These are phyloP conservation scores for Eulemur macaco DNA, from an alignment of 2,113 vertebrate genomes.

Conservation along the genomic window DNA sequence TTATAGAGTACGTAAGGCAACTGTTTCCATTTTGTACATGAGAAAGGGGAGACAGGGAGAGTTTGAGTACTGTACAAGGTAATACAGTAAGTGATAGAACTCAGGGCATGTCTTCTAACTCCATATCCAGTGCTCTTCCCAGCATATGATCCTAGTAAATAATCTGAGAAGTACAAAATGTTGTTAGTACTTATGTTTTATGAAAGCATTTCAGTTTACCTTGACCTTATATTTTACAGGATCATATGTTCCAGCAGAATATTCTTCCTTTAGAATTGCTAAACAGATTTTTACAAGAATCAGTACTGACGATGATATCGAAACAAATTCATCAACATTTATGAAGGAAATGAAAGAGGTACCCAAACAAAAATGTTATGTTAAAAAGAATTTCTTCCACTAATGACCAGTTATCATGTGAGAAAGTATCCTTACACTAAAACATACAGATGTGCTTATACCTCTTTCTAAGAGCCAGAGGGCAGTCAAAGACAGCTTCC, in stretches of 20 bases:
- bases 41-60: background rate
- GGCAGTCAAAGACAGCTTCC: constrained; percentile 74
- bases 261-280: constrained; percentile 92
- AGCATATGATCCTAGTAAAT: background rate
- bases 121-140: background rate
- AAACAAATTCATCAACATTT: constrained; percentile 97
- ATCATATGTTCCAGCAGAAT: constrained; percentile 95
- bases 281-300: constrained; percentile 98
- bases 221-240: constrained; percentile 83
- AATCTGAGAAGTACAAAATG: background rate
- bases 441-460: constrained; percentile 38
- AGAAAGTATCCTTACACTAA: background rate
- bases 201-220: background rate
- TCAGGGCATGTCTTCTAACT: background rate
- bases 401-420: background rate
- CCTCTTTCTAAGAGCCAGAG: constrained; percentile 65
- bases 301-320: constrained; percentile 97
- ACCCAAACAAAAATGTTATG: constrained; percentile 48
- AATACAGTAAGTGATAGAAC: background rate
- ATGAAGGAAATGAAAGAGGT: constrained; percentile 98
- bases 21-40: background rate
- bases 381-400: constrained; percentile 4
- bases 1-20: background rate
- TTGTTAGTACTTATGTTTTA: background rate
- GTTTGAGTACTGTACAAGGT: background rate